Evolutionary conservation across 2,797 vertebrate species (phyloP).

Genomic region (Pangasius mekongensis): DNA sequence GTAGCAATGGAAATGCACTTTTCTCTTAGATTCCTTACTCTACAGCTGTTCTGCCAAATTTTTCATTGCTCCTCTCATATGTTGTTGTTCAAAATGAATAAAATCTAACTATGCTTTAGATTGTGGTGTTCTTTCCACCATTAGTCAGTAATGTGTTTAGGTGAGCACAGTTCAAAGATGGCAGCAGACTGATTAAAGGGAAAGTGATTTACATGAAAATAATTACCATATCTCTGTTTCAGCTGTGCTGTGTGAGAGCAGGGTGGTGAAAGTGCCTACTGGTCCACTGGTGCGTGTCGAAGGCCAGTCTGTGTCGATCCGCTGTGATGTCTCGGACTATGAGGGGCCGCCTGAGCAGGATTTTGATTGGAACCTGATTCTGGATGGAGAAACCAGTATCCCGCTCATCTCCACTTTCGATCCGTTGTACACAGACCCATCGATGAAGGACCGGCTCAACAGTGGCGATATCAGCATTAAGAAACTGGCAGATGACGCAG

Average conservation of each 20-base stretch:
- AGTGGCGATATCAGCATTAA: slow-evolving; percentile 72
- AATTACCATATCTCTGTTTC: slow-evolving; percentile 1
- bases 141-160: not conserved
- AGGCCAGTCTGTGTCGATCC: slow-evolving; percentile 78
- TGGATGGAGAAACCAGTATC: slow-evolving; percentile 50
- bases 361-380: slow-evolving; percentile 81
- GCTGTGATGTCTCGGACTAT: slow-evolving; percentile 81
- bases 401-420: slow-evolving; percentile 81
- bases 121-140: not conserved
- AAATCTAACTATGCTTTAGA: not conserved
- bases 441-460: slow-evolving; percentile 72
- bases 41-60: not conserved
- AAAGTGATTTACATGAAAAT: not conserved
- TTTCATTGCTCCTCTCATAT: not conserved
- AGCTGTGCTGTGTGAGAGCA: slow-evolving; percentile 71
- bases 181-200: not conserved
- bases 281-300: slow-evolving; percentile 77
- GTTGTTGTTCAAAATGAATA: not conserved
- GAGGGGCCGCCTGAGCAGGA: slow-evolving; percentile 84
- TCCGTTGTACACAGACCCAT: slow-evolving; percentile 67
- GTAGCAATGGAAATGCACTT: not conserved
- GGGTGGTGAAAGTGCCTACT: slow-evolving; percentile 77
- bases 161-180: not conserved
- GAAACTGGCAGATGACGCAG: slow-evolving; percentile 71
- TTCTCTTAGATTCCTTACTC: not conserved